Evolutionary conservation across 2,113 vertebrate genomes (phyloP).

Genomic region (Cyprinodon brontotheroides): DNA sequence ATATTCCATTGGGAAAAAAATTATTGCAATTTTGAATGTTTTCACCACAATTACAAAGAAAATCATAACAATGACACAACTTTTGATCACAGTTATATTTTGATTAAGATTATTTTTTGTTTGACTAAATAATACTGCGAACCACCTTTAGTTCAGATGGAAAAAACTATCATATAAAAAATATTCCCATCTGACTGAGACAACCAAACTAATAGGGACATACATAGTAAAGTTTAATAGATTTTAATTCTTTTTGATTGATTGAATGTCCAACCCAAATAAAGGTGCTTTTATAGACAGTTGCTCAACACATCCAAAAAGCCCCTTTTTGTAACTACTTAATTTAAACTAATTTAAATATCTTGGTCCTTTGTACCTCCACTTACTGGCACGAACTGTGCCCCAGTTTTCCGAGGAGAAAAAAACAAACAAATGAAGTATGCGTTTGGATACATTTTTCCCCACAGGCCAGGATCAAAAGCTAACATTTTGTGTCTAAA

Average conservation of each 20-base stretch:
- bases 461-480: neutral
- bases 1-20: no score
- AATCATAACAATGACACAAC: no score
- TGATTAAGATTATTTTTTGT: no score
- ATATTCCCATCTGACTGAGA: neutral
- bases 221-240: neutral
- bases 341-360: neutral
- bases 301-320: neutral
- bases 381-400: neutral
- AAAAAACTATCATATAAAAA: neutral
- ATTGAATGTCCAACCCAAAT: neutral
- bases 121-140: no score
- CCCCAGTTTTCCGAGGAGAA: neutral
- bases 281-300: neutral
- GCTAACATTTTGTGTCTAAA: slow-evolving; percentile 11
- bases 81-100: no score
- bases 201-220: neutral
- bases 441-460: neutral
- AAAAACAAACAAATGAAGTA: neutral
- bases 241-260: neutral
- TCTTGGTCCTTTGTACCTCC: slow-evolving; percentile 1
- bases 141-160: neutral
- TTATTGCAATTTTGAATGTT: no score
- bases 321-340: neutral
- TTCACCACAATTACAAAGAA: no score